Conservation (phyloP, 2,113 vertebrate species). For the Labeo catla region DNA sequence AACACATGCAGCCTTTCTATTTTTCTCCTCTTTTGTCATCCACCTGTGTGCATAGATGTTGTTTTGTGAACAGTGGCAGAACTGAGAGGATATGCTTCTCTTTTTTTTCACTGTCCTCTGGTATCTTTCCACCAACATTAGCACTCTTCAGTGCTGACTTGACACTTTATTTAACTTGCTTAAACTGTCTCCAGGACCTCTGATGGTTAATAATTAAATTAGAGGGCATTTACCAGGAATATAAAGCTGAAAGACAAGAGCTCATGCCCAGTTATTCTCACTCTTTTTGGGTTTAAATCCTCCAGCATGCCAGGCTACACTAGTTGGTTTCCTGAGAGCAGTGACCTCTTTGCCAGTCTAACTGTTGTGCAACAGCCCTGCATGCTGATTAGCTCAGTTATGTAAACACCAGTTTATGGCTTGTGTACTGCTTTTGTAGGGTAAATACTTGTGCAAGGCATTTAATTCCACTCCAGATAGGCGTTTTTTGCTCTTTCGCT, state of each 20-base stretch:
- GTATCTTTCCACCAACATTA: neutral
- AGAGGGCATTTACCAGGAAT: slow-evolving; percentile 29
- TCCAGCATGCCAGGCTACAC: neutral
- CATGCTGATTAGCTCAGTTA: slow-evolving; percentile 51
- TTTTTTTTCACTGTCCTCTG: neutral
- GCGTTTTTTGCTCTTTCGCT: neutral
- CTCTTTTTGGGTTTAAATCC: neutral
- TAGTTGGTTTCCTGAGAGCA: slow-evolving; percentile 2
- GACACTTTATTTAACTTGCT: neutral
- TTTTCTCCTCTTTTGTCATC: neutral
- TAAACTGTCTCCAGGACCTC: neutral
- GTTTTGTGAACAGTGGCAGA: slow-evolving; percentile 6
- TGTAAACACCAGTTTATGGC: slow-evolving; percentile 45
- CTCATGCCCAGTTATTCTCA: neutral
- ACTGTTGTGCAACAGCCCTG: slow-evolving; percentile 44
- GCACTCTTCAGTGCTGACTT: slow-evolving; percentile 34
- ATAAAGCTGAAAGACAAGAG: neutral
- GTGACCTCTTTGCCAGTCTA: slow-evolving; percentile 36
- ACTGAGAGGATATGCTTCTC: slow-evolving; percentile 4
- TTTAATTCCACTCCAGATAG: neutral
- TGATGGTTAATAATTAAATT: slow-evolving; percentile 40
- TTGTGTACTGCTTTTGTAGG: slow-evolving; percentile 13
- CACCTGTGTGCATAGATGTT: neutral
- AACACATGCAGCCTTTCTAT: slow-evolving; percentile 16
- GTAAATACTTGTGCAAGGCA: slow-evolving; percentile 20